Evolutionary conservation across 2,797 vertebrate species (phyloP).

Genomic region (Eidolon dupreanum): DNA sequence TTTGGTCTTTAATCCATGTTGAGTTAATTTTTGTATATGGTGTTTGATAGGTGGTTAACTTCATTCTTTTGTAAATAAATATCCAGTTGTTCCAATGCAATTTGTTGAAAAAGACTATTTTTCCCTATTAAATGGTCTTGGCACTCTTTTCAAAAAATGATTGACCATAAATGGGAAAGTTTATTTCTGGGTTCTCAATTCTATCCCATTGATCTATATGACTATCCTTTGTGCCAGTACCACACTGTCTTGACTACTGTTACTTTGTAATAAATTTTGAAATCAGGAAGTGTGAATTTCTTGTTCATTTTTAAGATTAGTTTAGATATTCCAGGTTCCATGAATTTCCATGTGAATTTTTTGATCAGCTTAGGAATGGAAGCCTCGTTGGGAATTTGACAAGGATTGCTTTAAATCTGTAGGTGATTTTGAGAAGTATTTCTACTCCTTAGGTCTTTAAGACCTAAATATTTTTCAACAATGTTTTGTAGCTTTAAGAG

Average conservation of each 20-base stretch:
- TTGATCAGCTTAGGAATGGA: background rate
- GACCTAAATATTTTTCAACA: background rate
- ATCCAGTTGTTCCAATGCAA: background rate
- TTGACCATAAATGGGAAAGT: background rate
- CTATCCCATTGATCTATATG: background rate
- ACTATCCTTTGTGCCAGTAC: background rate
- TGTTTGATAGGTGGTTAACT: background rate
- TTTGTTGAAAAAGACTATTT: constrained; percentile 6
- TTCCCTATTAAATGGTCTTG: background rate
- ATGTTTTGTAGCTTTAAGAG: constrained; percentile 5
- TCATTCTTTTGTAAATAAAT: background rate
- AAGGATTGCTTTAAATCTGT: background rate
- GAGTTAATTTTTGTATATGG: background rate
- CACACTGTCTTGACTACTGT: background rate
- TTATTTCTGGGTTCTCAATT: background rate
- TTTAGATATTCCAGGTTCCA: background rate
- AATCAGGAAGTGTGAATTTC: background rate
- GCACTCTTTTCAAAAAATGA: background rate
- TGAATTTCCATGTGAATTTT: background rate
- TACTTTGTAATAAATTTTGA: constrained; percentile 5
- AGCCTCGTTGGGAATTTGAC: background rate
- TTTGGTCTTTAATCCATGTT: background rate
- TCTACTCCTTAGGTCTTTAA: background rate
- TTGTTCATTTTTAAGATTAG: background rate
- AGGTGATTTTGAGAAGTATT: background rate